Base-by-base conservation (phyloP, 2,113 vertebrate genomes). In the Heloderma charlesbogerti region DNA sequence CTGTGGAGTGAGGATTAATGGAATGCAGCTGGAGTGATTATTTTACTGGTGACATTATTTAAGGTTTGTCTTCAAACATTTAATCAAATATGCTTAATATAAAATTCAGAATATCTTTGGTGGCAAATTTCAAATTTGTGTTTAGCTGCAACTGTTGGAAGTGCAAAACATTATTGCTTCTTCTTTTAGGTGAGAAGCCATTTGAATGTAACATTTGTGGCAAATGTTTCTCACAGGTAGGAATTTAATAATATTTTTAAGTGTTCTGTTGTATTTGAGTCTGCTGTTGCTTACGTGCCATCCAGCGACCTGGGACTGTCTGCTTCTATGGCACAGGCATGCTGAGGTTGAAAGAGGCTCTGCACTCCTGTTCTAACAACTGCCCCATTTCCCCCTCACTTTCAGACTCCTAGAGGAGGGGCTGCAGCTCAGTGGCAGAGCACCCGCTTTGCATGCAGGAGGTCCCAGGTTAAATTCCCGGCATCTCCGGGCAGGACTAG, bases 161-260 rank as follows among this genome's bases (percentile, higher is more conserved):
- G 88, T 91, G 94, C 90, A 94, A 4, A 87, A 69, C 94, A 96
- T 90, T 96, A 93, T 95, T 97, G 96, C 95, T 89, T 97, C 93
- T 94, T 92, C 78, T 97, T 97, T 94, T 97, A 99, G 99, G 99
- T 96, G 99, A 99, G 97, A 99, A 99, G 97, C 99, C 99, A 91
- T 99, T 99, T 97, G 98, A 99, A 96, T 99, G 99, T 97, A 99
- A 98, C 94, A 97, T 99, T 94, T 99, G 99, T 97, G 99, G 99
- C 89, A 99, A 98, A 97, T 98, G 98, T 96, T 99, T 99, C 96
- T 99, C 99, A 95, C 99, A 99, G 98, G 99, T 99, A 97, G 95
- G 95, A 94, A 96, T 96, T 95, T 96, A 93, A 93, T 92, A 96
- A 92, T 96, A 96, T 94, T 88, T 95, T 94, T 91, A 86, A 27